These are phyloP conservation scores for Tachysurus fulvidraco DNA, from an alignment of 2,113 vertebrate species.

Conservation along the genomic window DNA sequence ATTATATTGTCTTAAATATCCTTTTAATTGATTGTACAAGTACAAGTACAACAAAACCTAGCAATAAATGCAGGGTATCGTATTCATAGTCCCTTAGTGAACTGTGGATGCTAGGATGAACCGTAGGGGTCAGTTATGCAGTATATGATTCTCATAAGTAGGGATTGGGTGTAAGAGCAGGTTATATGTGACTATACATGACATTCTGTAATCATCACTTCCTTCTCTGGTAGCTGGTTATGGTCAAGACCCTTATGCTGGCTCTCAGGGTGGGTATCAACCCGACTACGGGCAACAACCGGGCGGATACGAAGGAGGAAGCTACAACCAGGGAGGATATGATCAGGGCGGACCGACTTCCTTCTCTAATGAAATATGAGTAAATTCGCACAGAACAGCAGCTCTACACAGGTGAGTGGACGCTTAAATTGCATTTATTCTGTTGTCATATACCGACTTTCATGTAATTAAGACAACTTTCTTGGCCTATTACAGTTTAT, in stretches of 20 bases:
- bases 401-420: constrained; percentile 60
- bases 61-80: no score
- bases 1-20: no score
- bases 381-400: constrained; percentile 61
- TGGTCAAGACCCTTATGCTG: constrained; percentile 70
- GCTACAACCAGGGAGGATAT: constrained; percentile 70
- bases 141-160: neutral
- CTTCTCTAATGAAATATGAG: constrained; percentile 90
- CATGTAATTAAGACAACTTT: neutral
- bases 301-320: constrained; percentile 69
- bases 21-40: no score
- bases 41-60: neutral
- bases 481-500: neutral
- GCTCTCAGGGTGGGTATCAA: constrained; percentile 77
- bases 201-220: neutral
- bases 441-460: neutral
- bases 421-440: neutral
- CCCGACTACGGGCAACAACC: constrained; percentile 77
- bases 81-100: neutral
- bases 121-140: neutral
- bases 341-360: constrained; percentile 83
- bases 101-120: neutral
- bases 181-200: neutral
- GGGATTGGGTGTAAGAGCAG: neutral
- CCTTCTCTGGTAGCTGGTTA: constrained; percentile 51